These are phyloP conservation scores for Eulemur rufifrons DNA, from an alignment of 2,113 vertebrate genomes.

Conservation along the genomic window DNA sequence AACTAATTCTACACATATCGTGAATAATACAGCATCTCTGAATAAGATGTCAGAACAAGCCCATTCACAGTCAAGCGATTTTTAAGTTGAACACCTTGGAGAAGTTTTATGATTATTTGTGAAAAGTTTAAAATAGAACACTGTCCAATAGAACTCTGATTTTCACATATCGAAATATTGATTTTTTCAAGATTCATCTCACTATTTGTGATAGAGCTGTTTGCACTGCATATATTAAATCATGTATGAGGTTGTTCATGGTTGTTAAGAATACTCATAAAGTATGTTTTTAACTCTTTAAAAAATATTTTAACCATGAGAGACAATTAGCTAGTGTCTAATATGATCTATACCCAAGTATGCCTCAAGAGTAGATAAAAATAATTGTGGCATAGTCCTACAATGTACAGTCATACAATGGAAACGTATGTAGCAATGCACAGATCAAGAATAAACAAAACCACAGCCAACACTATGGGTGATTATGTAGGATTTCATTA, in stretches of 20 bases:
- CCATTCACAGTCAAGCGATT: neutral
- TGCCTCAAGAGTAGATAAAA: neutral
- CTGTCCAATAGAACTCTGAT: neutral
- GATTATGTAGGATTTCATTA: neutral
- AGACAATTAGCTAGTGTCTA: neutral
- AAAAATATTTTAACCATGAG: neutral
- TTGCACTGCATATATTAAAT: neutral
- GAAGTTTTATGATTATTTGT: slow-evolving; percentile 38
- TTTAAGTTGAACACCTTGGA: neutral
- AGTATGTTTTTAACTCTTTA: neutral
- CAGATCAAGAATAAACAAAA: neutral
- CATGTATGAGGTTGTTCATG: neutral
- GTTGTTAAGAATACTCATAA: neutral
- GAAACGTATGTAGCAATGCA: neutral
- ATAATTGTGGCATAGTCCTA: neutral
- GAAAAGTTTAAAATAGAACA: slow-evolving; percentile 6
- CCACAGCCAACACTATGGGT: neutral
- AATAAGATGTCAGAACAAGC: slow-evolving; percentile 43
- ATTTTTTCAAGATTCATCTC: slow-evolving; percentile 14
- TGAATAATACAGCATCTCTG: slow-evolving; percentile 8
- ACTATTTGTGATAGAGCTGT: neutral
- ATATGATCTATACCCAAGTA: neutral
- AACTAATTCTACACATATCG: slow-evolving; percentile 26
- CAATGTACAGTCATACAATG: neutral
- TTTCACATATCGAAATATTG: slow-evolving; percentile 1